Evolutionary conservation across 2,113 vertebrate genomes (phyloP).

Genomic region (Tragelaphus imberbis): DNA sequence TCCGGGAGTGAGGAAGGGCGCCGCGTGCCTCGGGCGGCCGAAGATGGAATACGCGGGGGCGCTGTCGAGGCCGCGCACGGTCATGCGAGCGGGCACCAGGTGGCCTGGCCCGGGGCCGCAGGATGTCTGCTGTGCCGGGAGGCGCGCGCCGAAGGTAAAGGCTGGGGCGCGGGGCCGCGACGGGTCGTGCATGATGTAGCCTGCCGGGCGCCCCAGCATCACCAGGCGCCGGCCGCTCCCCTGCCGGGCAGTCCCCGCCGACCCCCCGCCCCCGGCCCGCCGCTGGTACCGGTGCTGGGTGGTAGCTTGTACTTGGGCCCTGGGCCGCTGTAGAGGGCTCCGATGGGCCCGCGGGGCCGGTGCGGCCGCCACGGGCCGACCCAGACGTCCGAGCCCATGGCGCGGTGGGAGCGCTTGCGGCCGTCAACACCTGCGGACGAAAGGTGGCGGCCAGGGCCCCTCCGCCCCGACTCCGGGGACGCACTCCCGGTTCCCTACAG

Average conservation of each 20-base stretch:
- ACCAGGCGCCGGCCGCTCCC: background rate
- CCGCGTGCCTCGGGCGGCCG: conserved; percentile 75
- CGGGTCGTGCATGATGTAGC: conserved; percentile 81
- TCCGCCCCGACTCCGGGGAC: background rate
- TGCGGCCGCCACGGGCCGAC: conserved; percentile 91
- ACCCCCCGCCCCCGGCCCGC: background rate
- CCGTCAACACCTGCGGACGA: conserved; percentile 31
- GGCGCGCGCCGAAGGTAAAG: conserved; percentile 85
- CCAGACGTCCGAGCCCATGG: conserved; percentile 85
- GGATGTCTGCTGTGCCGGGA: background rate
- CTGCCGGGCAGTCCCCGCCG: background rate
- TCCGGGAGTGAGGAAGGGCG: conserved; percentile 79
- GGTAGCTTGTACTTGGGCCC: conserved; percentile 88
- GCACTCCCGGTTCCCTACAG: background rate
- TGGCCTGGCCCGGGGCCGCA: conserved; percentile 86
- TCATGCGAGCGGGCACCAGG: conserved; percentile 83
- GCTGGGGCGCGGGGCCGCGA: conserved; percentile 84
- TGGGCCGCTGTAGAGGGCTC: conserved; percentile 87
- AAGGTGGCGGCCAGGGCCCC: background rate
- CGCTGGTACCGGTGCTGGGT: conserved; percentile 80
- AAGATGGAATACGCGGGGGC: conserved; percentile 84
- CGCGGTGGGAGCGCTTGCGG: background rate
- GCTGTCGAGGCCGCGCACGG: conserved; percentile 75
- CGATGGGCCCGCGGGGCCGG: conserved; percentile 87
- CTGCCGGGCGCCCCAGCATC: conserved; percentile 49